Evolutionary conservation across 1,140 invertebrate species (phyloP), one percentile per base, ranked within the genome.

Genomic region (Apis florea): DNA sequence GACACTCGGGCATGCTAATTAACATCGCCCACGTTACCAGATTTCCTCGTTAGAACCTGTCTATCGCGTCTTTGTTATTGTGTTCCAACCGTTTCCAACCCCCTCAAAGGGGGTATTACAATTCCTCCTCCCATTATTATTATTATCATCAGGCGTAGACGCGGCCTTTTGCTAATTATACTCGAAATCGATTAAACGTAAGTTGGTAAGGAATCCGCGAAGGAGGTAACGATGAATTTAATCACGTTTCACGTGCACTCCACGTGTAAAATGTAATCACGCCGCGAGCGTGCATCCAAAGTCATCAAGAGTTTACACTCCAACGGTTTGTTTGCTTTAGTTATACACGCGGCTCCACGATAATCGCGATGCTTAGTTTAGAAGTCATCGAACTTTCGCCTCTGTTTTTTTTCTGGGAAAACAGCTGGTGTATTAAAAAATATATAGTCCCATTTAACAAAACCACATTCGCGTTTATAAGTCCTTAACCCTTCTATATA

Each of bases 171-270:
- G 86, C 78, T 88, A 88, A 88, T 88, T 88, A 88, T 74, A 88
- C 86, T 68, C 70, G 72, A 83, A 88, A 85, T 88, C 84, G 87
- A 83, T 88, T 88, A 83, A 81, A 87, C 73, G 77, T 80, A 83
- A 88, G 56, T 53, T 64, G 56, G n/a, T 49, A 40, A 71, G 74
- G 61, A 86, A 82, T 64, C 68, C 74, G 69, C 64, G 78, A 51
- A 80, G 59, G 51, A 76, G 61, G 11, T 75, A 68, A 70, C 83
- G 83, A 83, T 71, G 71, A 75, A 88, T 87, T 88, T 88, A 88
- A 88, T 88, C 83, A 74, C 64, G 71, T 78, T 82, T 68, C 79
- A 67, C 53, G 78, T 79, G 53, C 40, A 80, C 73, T 83, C 76
- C 85, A 73, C 47, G 63, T 84, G 83, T 79, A 87, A 87, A 80